phyloP scores from a whole-genome alignment of 2,888 invertebrate genomes.

The Polyommatus icarus region DNA sequence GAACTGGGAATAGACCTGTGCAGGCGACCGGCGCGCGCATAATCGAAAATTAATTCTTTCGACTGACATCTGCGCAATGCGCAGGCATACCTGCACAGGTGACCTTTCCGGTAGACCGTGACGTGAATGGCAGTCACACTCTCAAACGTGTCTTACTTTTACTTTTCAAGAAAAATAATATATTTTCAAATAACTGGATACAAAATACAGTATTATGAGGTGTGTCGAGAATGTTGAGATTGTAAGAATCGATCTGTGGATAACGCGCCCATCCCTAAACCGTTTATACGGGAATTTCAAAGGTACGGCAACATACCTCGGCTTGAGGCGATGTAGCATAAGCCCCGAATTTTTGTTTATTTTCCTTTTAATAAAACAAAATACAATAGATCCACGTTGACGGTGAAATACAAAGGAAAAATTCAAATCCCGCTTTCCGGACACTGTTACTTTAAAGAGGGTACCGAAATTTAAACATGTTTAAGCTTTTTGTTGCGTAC shows the following conservation, averaged over 20 bases:
- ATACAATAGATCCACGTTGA: conserved; percentile 52
- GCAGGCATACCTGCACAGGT: no score
- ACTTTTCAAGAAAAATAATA: no score
- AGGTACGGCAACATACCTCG: conserved; percentile 30
- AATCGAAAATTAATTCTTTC: no score
- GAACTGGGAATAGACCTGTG: no score
- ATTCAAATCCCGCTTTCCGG: conserved; percentile 57
- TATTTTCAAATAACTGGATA: no score
- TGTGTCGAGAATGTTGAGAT: conserved; percentile 8
- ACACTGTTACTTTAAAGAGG: conserved; percentile 49
- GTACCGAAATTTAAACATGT: conserved; percentile 46
- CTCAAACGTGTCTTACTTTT: no score
- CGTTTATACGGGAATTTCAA: conserved; percentile 15
- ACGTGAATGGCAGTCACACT: no score
- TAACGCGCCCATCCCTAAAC: conserved; percentile 20
- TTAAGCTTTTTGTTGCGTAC: conserved; percentile 46
- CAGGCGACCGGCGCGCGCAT: no score
- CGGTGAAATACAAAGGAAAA: conserved; percentile 56
- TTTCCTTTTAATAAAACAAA: conserved; percentile 64
- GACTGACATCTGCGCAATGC: no score
- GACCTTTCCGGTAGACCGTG: no score
- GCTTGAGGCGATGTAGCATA: conserved; percentile 32
- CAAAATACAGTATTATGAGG: neutral
- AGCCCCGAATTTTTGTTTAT: conserved; percentile 55
- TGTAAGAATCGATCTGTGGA: neutral